Base-by-base conservation (phyloP, 2,888 invertebrate species). In the Mechanitis messenoides region DNA sequence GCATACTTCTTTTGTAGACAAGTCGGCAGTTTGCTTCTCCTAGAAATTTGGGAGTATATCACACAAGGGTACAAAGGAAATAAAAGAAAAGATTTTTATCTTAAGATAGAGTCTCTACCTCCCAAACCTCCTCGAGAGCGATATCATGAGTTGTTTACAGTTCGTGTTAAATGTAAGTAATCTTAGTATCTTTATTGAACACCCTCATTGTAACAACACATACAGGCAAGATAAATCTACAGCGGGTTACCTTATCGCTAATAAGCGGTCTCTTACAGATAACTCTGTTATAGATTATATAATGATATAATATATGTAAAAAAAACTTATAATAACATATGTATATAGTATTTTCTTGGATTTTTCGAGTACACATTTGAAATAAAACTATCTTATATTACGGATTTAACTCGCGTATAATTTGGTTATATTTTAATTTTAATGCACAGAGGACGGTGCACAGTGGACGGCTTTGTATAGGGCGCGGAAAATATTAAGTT, bases 1-100 rank as follows among this genome's bases (percentile, higher is more conserved):
- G n/a, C 3, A 31, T 38, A 53, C 61, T 55, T 54, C 56, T 20
- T 56, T 79, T 86, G 77, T 69, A 89, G 90, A 57, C 80, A 91
- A 53, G 83, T 92, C 57, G 87, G 91, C 28, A 92, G 93, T 56
- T 78, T 93, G 58, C 79, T 93, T 54, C 77, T 93, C 5, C 84
- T 92, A 76, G 93, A 94, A 77, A 89, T 92, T 54, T 94, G 94
- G 94, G 90, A 91, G 71, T 84, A 80, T 65, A 69, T 91, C 63
- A 77, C 87, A 5, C 76, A 86, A 68, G 83, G 82, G 82, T 68
- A 75, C 71, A 71, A 83, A 79, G 33, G 70, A 73, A 3, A 74
- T 70, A 58, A 75, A 79, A 66, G 72, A 65, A 12, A 64, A 61
- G 58, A 70, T 66, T 64, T 85, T 9, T 71, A 78, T 69, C 80